These are phyloP conservation scores for Scrobipalpa atriplicella DNA, from an alignment of 2,888 invertebrate genomes.

Conservation along the genomic window DNA sequence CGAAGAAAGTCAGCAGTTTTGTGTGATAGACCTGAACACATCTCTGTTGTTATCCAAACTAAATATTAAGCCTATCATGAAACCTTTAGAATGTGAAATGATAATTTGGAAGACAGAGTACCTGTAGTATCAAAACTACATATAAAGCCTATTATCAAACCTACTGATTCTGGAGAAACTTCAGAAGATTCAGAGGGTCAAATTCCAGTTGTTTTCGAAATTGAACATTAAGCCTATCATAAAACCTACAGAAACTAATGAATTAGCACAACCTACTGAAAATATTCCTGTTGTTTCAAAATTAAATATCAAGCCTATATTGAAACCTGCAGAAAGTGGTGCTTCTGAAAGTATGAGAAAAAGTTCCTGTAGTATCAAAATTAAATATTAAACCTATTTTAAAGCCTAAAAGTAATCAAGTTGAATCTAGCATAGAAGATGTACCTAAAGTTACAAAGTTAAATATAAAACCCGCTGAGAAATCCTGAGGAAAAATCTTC, in stretches of 20 bases:
- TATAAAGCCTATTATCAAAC: conserved; percentile 68
- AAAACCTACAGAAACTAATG: conserved; percentile 49
- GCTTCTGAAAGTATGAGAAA: conserved; percentile 61
- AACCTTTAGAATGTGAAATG: conserved; percentile 67
- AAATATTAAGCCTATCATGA: conserved; percentile 76
- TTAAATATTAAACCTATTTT: conserved; percentile 81
- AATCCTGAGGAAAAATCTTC: conserved; percentile 70
- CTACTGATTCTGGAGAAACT: conserved; percentile 43
- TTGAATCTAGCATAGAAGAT: conserved; percentile 73
- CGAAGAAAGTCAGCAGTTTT: conserved; percentile 51
- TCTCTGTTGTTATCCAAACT: conserved; percentile 72
- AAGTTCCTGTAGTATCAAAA: conserved; percentile 81
- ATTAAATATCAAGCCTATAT: conserved; percentile 74
- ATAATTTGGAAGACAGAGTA: conserved; percentile 66
- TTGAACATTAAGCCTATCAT: conserved; percentile 66
- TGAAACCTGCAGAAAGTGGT: conserved; percentile 68
- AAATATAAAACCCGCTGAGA: conserved; percentile 81
- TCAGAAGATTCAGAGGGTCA: conserved; percentile 50
- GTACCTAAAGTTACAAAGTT: conserved; percentile 80
- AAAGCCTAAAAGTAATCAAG: conserved; percentile 75
- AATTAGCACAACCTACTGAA: conserved; percentile 44
- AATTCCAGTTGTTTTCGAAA: conserved; percentile 60
- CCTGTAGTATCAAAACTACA: conserved; percentile 81
- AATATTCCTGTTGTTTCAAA: conserved; percentile 71
- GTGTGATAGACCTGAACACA: conserved; percentile 62